Evolutionary conservation across 2,888 invertebrate genomes (phyloP).

Genomic region (Tiliacea aurago): DNA sequence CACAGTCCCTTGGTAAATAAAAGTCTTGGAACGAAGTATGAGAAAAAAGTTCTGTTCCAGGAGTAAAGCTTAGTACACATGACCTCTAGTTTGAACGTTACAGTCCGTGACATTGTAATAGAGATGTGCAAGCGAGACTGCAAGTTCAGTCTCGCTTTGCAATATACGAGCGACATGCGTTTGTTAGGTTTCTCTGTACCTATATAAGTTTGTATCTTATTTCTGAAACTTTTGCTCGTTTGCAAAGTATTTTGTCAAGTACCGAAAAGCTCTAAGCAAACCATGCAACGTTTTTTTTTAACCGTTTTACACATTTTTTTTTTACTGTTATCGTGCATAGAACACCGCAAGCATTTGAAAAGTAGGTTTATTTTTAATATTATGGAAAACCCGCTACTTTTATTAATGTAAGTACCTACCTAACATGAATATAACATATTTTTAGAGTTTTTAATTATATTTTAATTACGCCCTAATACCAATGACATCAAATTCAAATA

Average conservation of each 20-base stretch:
- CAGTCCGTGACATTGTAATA: constrained; percentile 50
- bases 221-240: not conserved
- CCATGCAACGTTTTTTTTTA: not conserved
- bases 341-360: not conserved
- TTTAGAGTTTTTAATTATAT: too few relatives aligned
- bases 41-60: constrained; percentile 42
- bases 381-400: not conserved
- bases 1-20: not conserved
- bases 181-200: constrained; percentile 13
- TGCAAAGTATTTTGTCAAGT: not conserved
- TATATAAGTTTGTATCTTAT: not conserved
- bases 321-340: not conserved
- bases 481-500: not conserved
- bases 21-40: constrained; percentile 42
- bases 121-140: constrained; percentile 20
- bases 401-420: not conserved
- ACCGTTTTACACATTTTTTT: not conserved
- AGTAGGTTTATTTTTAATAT: not conserved
- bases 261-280: not conserved
- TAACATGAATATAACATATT: not conserved
- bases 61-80: constrained; percentile 51
- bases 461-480: not conserved
- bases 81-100: constrained; percentile 29
- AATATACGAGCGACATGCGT: constrained; percentile 42
- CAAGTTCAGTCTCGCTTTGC: constrained; percentile 40